Conservation (phyloP, 2,888 invertebrate genomes). For the Pseudanteris insignis region DNA sequence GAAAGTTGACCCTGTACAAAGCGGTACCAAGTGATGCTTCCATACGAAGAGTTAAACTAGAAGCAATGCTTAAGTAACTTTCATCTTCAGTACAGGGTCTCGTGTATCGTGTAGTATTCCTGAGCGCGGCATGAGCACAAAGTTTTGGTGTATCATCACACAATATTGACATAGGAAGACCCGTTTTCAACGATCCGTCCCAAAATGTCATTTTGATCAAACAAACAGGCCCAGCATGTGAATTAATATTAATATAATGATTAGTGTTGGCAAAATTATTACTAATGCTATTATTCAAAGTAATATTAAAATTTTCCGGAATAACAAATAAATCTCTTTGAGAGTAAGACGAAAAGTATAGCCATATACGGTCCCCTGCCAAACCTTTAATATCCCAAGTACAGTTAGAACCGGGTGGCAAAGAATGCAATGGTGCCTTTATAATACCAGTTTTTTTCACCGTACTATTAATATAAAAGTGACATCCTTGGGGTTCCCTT, state of each 20-base stretch:
- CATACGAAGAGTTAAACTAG: conserved; percentile 60
- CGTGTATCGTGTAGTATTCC: conserved; percentile 78
- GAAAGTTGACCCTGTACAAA: conserved; percentile 73
- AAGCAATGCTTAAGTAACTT: conserved; percentile 76
- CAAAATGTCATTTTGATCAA: conserved; percentile 59
- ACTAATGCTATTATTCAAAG: conserved; percentile 4
- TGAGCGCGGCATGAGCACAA: conserved; percentile 82
- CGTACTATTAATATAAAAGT: conserved; percentile 67
- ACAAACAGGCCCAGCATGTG: conserved; percentile 51
- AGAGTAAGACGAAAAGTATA: conserved; percentile 86
- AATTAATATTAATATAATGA: conserved; percentile 39
- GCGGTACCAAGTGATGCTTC: conserved; percentile 72
- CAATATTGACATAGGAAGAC: conserved; percentile 56
- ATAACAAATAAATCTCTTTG: conserved; percentile 75
- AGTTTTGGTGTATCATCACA: conserved; percentile 77
- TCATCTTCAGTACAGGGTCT: conserved; percentile 82
- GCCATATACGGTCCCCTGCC: conserved; percentile 83
- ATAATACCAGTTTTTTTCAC: conserved; percentile 77
- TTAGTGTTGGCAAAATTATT: conserved; percentile 27
- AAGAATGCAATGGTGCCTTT: conserved; percentile 82
- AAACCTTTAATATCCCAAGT: conserved; percentile 85
- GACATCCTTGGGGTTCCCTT: conserved; percentile 67
- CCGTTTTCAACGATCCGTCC: conserved; percentile 59
- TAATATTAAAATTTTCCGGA: conserved; percentile 13
- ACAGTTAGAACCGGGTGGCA: conserved; percentile 87